Evolutionary conservation across 2,113 vertebrate genomes (phyloP).

Genomic region (crab-eating macaque (Macaca fascicularis)): T2T-MFA8v1.1 NC_088395.1:126177501-126178000

Average conservation of each 20-base stretch:
- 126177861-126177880: background rate
- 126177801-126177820: background rate
- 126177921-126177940: background rate
- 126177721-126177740: background rate
- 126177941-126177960: background rate
- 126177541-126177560: too few species aligned
- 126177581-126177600: background rate
- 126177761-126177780: background rate
- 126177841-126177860: background rate
- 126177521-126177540: too few species aligned
- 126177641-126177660: background rate
- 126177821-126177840: conserved; percentile 6
- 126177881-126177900: background rate
- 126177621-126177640: background rate
- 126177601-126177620: too few species aligned
- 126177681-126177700: background rate
- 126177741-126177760: background rate
- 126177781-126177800: background rate
- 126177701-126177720: background rate
- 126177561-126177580: background rate
- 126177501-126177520: too few species aligned
- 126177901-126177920: background rate
- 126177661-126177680: too few species aligned
- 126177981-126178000: background rate
- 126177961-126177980: background rate